phyloP scores from a whole-genome alignment of 1,140 invertebrate genomes.

The Meloidogyne floridensis region DNA sequence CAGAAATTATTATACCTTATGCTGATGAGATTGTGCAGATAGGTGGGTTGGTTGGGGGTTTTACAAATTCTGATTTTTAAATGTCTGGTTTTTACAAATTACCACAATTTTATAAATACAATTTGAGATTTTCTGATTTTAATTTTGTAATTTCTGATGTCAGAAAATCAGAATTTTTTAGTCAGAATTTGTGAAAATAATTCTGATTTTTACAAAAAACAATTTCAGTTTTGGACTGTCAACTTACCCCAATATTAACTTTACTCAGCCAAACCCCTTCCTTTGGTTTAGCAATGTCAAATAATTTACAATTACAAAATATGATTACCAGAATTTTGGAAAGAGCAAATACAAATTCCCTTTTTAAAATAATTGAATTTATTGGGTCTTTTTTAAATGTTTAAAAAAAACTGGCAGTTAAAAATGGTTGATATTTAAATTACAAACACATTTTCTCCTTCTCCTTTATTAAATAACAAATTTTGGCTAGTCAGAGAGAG shows the following conservation, averaged over 20 bases:
- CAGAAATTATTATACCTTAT: conserved; percentile 11
- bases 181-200: too few relatives aligned
- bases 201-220: background rate
- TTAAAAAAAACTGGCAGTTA: background rate
- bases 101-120: too few relatives aligned
- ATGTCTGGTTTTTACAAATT: background rate
- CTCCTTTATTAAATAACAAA: too few relatives aligned
- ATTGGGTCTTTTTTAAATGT: background rate
- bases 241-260: background rate
- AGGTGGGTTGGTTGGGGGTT: background rate
- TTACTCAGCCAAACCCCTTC: background rate
- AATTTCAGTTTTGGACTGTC: background rate
- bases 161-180: too few relatives aligned
- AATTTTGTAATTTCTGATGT: too few relatives aligned
- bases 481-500: too few relatives aligned
- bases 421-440: too few relatives aligned
- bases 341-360: background rate
- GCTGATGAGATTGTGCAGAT: conserved; percentile 19
- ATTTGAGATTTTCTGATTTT: too few relatives aligned
- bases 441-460: too few relatives aligned
- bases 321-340: background rate
- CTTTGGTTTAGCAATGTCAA: background rate
- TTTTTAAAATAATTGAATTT: conserved; percentile 5
- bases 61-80: background rate
- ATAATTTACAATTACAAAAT: conserved; percentile 10